Evolutionary conservation across 2,797 vertebrate species (phyloP).

Genomic region (Sebastes alutus): DNA sequence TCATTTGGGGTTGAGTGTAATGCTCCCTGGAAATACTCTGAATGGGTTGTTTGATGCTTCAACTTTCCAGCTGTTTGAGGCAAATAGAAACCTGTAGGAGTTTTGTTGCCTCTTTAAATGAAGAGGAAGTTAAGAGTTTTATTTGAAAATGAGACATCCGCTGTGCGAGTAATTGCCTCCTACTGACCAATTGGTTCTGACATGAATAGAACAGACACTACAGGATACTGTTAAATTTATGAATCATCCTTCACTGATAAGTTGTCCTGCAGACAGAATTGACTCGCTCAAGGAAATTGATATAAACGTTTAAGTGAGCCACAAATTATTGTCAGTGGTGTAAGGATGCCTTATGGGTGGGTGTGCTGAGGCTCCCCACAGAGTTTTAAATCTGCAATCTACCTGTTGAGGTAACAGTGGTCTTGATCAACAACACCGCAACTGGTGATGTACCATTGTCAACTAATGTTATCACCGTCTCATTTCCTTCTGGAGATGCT

Average conservation of each 20-base stretch:
- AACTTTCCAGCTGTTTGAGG: not conserved
- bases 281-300: not conserved
- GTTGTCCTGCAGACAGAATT: not conserved
- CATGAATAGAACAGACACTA: not conserved
- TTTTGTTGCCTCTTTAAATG: not conserved
- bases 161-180: not conserved
- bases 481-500: not conserved
- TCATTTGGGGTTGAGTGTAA: constrained; percentile 6
- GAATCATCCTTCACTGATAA: not conserved
- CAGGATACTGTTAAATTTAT: constrained; percentile 1
- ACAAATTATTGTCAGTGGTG: not conserved
- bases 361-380: not conserved
- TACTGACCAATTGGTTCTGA: not conserved
- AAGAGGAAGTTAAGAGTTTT: not conserved
- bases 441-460: not conserved
- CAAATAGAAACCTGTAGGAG: not conserved
- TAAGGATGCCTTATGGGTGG: not conserved
- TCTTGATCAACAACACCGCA: not conserved
- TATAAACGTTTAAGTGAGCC: not conserved
- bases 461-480: not conserved
- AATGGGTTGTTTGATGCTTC: not conserved
- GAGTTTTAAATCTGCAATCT: not conserved
- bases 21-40: not conserved
- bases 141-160: not conserved
- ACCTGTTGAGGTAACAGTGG: not conserved